Evolutionary conservation across 1,140 invertebrate genomes (phyloP).

Genomic region (Hyphantria cunea): DNA sequence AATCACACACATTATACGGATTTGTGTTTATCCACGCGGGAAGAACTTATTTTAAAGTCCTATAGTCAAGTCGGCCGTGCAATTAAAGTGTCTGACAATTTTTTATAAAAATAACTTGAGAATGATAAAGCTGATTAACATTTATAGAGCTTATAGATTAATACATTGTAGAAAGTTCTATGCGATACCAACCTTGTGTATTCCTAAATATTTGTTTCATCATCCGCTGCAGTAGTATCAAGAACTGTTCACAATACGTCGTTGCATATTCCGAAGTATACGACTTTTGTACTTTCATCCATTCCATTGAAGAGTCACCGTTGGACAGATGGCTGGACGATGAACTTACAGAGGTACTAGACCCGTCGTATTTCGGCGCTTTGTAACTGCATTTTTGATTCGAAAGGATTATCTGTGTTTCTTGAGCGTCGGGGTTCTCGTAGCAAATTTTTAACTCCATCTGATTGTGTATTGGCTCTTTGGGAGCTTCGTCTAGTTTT

Average conservation of each 20-base stretch:
- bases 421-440: slow-evolving; percentile 51
- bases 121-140: no score
- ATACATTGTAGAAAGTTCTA: no score
- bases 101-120: no score
- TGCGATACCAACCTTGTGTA: slow-evolving; percentile 51
- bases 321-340: slow-evolving; percentile 53
- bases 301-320: slow-evolving; percentile 59
- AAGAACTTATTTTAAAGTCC: no score
- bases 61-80: no score
- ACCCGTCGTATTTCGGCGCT: slow-evolving; percentile 50
- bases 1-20: no score
- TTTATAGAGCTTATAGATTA: no score
- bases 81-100: no score
- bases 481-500: slow-evolving; percentile 46
- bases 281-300: slow-evolving; percentile 70
- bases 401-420: slow-evolving; percentile 64
- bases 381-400: slow-evolving; percentile 67
- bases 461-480: slow-evolving; percentile 44
- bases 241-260: slow-evolving; percentile 63
- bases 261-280: slow-evolving; percentile 48
- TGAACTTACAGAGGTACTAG: slow-evolving; percentile 52
- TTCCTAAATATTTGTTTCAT: slow-evolving; percentile 68
- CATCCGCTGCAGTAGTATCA: slow-evolving; percentile 63
- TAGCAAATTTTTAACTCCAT: slow-evolving; percentile 68
- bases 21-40: no score